Evolutionary conservation across 1,140 invertebrate genomes (phyloP), one percentile per base, ranked within the genome.

Genomic region (Drosophila sp.): DNA sequence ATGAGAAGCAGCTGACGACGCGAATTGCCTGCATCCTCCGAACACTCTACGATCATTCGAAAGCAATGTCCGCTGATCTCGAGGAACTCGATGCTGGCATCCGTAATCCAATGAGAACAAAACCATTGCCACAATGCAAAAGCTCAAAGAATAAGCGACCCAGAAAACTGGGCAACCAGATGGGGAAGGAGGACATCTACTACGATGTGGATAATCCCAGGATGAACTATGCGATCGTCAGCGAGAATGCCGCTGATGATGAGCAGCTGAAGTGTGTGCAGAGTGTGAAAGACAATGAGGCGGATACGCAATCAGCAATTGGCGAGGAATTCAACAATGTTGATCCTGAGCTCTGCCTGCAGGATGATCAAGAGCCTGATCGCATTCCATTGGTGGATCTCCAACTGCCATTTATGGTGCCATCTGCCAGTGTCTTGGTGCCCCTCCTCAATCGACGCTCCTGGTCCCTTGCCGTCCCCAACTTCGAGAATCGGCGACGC

Each of bases 341-440:
- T 38, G 36, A 5, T 48, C 2, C 46, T 3, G 50, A 53, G 2
- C 9, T 36, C 0, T n/a, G 9, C 5, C 9, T 11, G 2, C 14
- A 16, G 9, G 11, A 51, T 8, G 11, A 51, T 8, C 13, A 54
- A 6, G 18, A 27, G n/a, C 7, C n/a, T 1, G 6, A 50, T 14
- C 34, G 53, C 18, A 41, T 56, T 56, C 53, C 53, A 2, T 9
- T 25, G 2, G 14, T 9, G n/a, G 53, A 56, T 13, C 18, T 56
- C 4, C 34, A 56, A 11, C 36, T 56, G 53, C 65, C 45, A n/a
- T 16, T 59, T 1, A n/a, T 21, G 34, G 8, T 51, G 34, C 56
- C 45, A 0, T 7, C 56, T 2, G 5, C 14, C 2, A 54, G 41
- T 5, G 4, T 67, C 1, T n/a, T 53, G 11, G 25, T 58, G 45